Evolutionary conservation across 2,113 vertebrate genomes (phyloP).

Genomic region (Pelusios castaneus): DNA sequence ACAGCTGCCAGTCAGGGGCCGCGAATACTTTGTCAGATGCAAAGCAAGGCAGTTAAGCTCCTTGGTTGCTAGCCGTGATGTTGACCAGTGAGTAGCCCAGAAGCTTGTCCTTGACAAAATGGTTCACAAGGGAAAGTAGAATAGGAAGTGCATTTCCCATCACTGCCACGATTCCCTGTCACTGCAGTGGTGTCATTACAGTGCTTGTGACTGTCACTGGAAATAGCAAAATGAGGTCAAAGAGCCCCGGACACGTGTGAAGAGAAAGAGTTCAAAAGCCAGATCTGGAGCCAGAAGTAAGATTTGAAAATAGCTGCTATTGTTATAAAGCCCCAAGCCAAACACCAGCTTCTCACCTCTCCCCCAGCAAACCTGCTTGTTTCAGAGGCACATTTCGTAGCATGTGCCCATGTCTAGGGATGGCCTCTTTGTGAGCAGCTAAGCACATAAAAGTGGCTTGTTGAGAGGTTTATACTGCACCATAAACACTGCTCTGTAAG

Average conservation of each 20-base stretch:
- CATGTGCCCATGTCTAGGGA: no score
- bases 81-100: no score
- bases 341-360: background rate
- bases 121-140: background rate
- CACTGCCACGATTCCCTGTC: background rate
- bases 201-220: background rate
- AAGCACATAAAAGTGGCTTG: no score
- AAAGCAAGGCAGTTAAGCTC: background rate
- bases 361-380: background rate
- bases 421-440: no score
- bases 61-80: background rate
- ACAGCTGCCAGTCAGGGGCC: no score
- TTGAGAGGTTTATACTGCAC: no score
- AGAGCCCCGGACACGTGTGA: background rate
- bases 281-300: background rate
- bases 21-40: background rate
- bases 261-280: background rate
- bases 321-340: background rate
- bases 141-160: background rate
- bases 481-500: no score
- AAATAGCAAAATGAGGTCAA: background rate
- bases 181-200: background rate
- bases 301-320: background rate
- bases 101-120: background rate
- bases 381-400: background rate